These are phyloP conservation scores for Dascillus cervinus DNA, from an alignment of 2,888 invertebrate genomes.

Conservation along the genomic window DNA sequence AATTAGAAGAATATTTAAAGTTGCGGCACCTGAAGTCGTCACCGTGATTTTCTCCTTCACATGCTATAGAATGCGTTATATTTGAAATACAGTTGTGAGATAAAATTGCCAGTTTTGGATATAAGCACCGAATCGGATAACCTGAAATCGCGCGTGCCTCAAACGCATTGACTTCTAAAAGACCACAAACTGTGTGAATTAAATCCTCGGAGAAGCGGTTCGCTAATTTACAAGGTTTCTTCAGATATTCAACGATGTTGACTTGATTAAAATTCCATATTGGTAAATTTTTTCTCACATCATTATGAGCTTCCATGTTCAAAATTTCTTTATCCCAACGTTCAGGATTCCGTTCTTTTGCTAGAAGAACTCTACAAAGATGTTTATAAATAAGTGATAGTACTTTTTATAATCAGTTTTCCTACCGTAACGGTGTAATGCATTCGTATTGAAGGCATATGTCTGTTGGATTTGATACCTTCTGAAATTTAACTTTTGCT, in stretches of 20 bases:
- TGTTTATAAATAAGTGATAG: too few species aligned
- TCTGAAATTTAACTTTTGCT: conserved; percentile 53
- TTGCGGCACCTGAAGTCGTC: conserved; percentile 42
- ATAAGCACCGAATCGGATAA: conserved; percentile 66
- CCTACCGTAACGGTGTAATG: conserved; percentile 69
- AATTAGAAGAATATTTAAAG: not conserved
- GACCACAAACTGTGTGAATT: conserved; percentile 71
- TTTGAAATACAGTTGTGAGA: conserved; percentile 81
- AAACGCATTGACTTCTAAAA: conserved; percentile 72
- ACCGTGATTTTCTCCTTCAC: conserved; percentile 33
- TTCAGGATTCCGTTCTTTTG: conserved; percentile 59
- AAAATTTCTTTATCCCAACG: conserved; percentile 64
- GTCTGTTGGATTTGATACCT: conserved; percentile 46
- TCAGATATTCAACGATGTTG: conserved; percentile 68
- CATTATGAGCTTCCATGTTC: conserved; percentile 65
- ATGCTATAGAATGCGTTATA: conserved; percentile 63
- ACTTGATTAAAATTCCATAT: conserved; percentile 70
- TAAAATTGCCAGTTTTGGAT: conserved; percentile 65
- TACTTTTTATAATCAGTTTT: too few species aligned
- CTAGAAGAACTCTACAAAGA: conserved; percentile 56
- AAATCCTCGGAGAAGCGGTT: conserved; percentile 60
- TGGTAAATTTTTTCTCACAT: conserved; percentile 50
- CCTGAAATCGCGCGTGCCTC: conserved; percentile 64
- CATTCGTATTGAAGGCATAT: conserved; percentile 69
- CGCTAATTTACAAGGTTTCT: conserved; percentile 61